Percentiles rank a stretch among this genome's conserved stretches.
Evolutionary conservation across 2,113 vertebrate species (phyloP).

Genomic region (Aix galericulata): DNA sequence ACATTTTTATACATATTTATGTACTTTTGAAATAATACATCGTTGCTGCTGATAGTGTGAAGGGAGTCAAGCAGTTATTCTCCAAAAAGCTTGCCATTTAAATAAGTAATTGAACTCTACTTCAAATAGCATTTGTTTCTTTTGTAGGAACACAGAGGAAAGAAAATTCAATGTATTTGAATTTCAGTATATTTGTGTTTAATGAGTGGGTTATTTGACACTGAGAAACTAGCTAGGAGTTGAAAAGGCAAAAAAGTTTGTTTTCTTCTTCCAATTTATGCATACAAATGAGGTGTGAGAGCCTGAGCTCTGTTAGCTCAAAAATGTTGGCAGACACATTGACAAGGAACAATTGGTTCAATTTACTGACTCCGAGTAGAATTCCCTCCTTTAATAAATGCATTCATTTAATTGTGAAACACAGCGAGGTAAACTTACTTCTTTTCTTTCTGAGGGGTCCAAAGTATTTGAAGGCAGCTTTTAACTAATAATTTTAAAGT

Average conservation of each 20-base stretch:
- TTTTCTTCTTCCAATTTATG: background rate
- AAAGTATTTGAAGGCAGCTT: background rate
- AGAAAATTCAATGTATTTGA: background rate
- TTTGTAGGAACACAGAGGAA: background rate
- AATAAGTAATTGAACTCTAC: background rate
- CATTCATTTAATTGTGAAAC: background rate
- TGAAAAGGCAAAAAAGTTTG: background rate
- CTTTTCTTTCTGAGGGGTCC: background rate
- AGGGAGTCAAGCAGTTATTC: background rate
- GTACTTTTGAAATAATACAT: background rate
- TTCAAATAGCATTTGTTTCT: background rate
- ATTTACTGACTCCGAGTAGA: background rate
- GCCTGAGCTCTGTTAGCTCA: background rate
- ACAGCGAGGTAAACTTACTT: background rate
- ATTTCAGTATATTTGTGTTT: background rate
- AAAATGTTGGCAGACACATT: background rate
- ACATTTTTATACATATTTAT: background rate
- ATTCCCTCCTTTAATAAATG: background rate
- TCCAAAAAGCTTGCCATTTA: background rate
- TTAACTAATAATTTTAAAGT: background rate
- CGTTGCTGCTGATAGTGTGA: background rate
- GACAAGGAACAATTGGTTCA: background rate
- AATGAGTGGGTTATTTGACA: background rate
- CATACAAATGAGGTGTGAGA: background rate
- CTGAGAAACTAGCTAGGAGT: background rate